These are phyloP conservation scores for Merops nubicus DNA, from an alignment of 2,113 vertebrate species.

Conservation along the genomic window DNA sequence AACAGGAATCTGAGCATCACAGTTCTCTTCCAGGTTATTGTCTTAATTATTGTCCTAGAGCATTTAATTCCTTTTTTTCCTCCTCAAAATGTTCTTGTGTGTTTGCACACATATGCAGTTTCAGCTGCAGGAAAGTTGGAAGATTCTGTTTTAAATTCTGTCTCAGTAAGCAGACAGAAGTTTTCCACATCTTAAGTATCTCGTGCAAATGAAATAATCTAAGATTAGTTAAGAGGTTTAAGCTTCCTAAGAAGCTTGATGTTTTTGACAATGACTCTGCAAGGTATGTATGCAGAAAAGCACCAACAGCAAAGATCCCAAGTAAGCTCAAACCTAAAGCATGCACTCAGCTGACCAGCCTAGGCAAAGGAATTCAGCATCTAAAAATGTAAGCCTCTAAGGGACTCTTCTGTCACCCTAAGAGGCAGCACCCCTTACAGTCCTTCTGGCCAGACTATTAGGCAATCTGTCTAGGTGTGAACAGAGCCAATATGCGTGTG, in stretches of 20 bases:
- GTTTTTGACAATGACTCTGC: neutral
- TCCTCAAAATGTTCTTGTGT: neutral
- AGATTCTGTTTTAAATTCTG: neutral
- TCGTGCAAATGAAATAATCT: neutral
- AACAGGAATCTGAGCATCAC: constrained; percentile 4
- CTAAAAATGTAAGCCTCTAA: neutral
- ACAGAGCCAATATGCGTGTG: neutral
- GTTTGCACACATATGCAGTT: neutral
- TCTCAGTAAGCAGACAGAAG: neutral
- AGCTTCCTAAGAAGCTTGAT: neutral
- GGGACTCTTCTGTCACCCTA: neutral
- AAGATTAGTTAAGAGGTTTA: neutral
- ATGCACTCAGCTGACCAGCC: neutral
- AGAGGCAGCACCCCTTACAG: neutral
- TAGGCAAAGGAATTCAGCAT: neutral
- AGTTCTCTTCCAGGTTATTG: constrained; percentile 12
- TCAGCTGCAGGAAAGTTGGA: neutral
- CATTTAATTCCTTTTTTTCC: neutral
- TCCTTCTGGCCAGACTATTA: neutral
- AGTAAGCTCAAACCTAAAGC: neutral
- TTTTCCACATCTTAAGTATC: neutral
- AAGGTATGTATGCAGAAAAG: neutral
- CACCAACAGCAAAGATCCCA: neutral
- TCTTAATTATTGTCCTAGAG: constrained; percentile 26
- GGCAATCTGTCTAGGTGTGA: neutral